Evolutionary conservation across 2,113 vertebrate genomes (phyloP).

Genomic region (Zapornia atra): DNA sequence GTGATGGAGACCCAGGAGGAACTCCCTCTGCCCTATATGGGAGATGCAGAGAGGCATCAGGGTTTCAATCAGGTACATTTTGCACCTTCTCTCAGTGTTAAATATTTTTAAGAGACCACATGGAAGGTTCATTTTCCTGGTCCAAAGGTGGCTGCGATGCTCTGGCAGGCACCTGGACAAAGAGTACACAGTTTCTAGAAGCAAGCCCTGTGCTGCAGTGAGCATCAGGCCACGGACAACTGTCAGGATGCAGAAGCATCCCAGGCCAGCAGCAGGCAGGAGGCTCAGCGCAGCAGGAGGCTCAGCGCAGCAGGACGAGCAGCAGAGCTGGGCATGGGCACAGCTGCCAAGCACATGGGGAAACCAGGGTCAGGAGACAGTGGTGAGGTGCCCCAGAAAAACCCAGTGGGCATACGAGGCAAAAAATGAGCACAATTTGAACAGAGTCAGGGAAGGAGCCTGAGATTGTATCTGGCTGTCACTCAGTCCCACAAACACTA

Average conservation of each 20-base stretch:
- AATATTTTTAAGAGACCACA: background rate
- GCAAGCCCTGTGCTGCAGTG: background rate
- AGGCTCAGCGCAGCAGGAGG: background rate
- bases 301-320: background rate
- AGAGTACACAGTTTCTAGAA: background rate
- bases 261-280: background rate
- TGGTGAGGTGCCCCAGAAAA: background rate
- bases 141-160: background rate
- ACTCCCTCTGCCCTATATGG: fast-evolving
- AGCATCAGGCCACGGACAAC: fast-evolving
- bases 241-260: background rate
- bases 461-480: background rate
- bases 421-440: background rate
- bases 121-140: background rate
- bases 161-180: background rate
- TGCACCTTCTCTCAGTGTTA: background rate
- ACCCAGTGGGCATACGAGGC: fast-evolving
- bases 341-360: fast-evolving
- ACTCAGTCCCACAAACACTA: background rate
- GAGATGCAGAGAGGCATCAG: background rate
- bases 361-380: background rate
- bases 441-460: background rate
- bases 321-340: background rate
- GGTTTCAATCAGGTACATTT: background rate
- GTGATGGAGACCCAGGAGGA: background rate